Percentiles rank a stretch among this genome's conserved stretches.
These are phyloP conservation scores for Rapana venosa DNA, from an alignment of 2,888 invertebrate species.

Conservation along the genomic window DNA sequence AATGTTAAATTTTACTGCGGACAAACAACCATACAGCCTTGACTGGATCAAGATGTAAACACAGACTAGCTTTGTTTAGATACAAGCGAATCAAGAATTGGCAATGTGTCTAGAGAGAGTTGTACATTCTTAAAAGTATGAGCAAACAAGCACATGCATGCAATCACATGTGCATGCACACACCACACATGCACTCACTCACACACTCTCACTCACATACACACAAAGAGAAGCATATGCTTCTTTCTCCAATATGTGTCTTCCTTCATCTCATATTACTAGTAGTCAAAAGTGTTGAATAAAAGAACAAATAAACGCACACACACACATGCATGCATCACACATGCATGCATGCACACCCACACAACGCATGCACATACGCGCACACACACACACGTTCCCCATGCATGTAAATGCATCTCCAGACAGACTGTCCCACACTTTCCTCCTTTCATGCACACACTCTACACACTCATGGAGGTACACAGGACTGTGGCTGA, in stretches of 20 bases:
- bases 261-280: no score
- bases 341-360: background rate
- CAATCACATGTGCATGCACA: background rate
- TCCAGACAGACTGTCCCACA: background rate
- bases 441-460: background rate
- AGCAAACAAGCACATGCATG: background rate
- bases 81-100: no score
- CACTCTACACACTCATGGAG: background rate
- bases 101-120: no score
- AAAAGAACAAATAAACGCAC: background rate
- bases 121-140: no score
- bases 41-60: no score
- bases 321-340: background rate
- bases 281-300: no score
- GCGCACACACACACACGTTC: background rate
- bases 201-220: background rate
- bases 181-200: background rate
- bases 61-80: no score
- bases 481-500: slow-evolving; percentile 51
- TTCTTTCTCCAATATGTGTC: no score
- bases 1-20: no score
- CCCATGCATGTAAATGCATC: background rate
- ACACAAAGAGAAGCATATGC: background rate
- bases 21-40: no score
- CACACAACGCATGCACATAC: slow-evolving; percentile 9